Evolutionary conservation across 2,888 invertebrate species (phyloP), one percentile per base, ranked within the genome.

Genomic region (Drosophila meridiana): DNA sequence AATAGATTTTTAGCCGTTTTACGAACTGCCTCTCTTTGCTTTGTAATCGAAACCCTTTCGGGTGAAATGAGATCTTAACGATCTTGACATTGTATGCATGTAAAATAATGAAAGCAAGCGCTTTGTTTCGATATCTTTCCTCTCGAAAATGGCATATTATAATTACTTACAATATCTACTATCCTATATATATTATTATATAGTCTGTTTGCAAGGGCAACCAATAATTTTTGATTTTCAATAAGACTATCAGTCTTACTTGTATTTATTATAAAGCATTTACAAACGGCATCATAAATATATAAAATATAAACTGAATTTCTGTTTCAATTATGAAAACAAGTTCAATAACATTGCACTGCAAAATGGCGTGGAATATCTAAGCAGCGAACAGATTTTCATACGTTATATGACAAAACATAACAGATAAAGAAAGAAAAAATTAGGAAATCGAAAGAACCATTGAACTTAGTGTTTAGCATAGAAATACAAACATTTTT

Each of bases 241-340:
- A 59, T 40, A 56, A 56, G n/a, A n/a, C n/a, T 0, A 20, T 0
- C 20, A 20, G 20, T 20, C 20, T 20, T 20, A 20, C 20, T 20
- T 20, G 20, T 20, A 1, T 20, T 20, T 20, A 20, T 20, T 20
- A 20, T 20, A 20, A 20, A 20, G 50, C 77, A 86, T 85, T 85
- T 77, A 69, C 74, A 69, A 79, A 74, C 69, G 70, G 48, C 86
- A 65, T 73, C 79, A 83, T 80, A 77, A 80, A 85, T 71, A 80
- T 55, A 61, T 64, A 69, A n/a, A n/a, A n/a, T n/a, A 82, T 42
- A 69, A 72, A 59, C 57, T 20, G 47, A 52, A 52, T 60, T 48
- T 57, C 43, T 32, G 20, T 42, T 20, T 64, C 32, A 52, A 45
- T 55, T 34, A 20, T 38, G 78, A 78, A 70, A 67, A 34, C 61